Base-by-base conservation (phyloP, 2,113 vertebrate species). In the Bambusicola thoracicus region DNA sequence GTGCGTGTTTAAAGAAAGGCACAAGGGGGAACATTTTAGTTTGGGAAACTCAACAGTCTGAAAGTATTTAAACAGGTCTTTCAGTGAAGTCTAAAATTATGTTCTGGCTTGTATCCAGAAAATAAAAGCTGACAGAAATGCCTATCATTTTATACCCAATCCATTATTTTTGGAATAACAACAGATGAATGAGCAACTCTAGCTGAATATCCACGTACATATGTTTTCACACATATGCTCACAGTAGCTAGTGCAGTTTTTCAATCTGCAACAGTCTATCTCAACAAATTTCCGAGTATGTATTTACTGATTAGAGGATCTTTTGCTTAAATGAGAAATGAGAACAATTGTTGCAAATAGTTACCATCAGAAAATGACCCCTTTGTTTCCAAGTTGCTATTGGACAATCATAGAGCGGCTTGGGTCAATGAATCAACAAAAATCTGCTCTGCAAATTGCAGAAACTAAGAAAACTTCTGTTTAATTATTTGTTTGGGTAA, bases 51-150 rank as follows among this genome's bases (percentile, higher is more conserved):
- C 74, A 59, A 30, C 51, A 53, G 29, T 29, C 72, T 70, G 72
- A 93, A 90, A 74, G 11, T 72, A 41, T 65, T 92, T 77, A n/a
- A 84, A 88, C 14, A 66, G 90, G 74, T 73, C 63, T 80, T 96
- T 91, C 89, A 87, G 49, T 90, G 81, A 69, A 91, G 59, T 67
- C 81, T 93, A 81, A 87, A 88, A 81, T 92, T 81, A 16, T 75
- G 81, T 81, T 79, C 74, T 95, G 85, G 90, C 43, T 73, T 68
- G 17, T 67, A 38, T 74, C 85, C 82, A 80, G 65, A 76, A 19
- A 78, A 81, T 43, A 90, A 78, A 68, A 8, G 29, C 27, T 32
- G n/a, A 65, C 11, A 79, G 38, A 85, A 89, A 87, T 82, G 30
- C 49, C 44, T 84, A 43, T 41, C 32, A 38, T 87, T 93, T 92